Percentiles rank a stretch among this genome's conserved stretches.
phyloP scores from a whole-genome alignment of 2,113 vertebrate genomes.

The Cettia cetti region DNA sequence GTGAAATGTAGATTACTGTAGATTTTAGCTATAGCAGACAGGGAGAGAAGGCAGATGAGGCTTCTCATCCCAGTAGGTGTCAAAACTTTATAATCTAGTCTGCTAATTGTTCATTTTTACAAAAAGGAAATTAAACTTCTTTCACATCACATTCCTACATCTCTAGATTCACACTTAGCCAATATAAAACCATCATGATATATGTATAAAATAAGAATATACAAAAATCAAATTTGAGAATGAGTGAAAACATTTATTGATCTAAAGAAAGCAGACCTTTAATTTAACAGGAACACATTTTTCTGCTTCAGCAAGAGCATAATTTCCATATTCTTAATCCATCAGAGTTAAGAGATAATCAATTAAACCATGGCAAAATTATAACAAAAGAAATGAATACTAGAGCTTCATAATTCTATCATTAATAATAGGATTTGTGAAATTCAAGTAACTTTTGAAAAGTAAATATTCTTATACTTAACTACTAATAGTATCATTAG shows the following conservation, averaged over 20 bases:
- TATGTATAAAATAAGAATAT: not conserved
- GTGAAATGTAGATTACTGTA: not conserved
- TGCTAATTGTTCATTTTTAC: not conserved
- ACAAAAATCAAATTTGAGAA: not conserved
- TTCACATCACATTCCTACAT: not conserved
- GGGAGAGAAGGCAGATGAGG: not conserved
- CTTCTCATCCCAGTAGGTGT: fast-evolving
- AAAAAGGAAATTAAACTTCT: not conserved
- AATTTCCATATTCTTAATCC: not conserved
- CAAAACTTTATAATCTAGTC: not conserved
- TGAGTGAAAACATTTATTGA: not conserved
- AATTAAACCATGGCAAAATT: not conserved
- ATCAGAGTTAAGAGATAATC: not conserved
- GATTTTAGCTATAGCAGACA: not conserved
- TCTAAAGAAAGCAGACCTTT: not conserved
- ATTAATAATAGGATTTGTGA: not conserved
- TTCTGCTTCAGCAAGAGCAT: not conserved
- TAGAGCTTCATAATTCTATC: not conserved
- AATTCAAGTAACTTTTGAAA: not conserved
- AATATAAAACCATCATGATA: not conserved
- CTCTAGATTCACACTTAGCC: not conserved
- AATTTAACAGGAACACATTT: not conserved
- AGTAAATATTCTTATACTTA: not conserved
- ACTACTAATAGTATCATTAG: not conserved
- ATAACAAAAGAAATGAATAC: not conserved